Evolutionary conservation across 2,888 invertebrate genomes (phyloP), one percentile per base, ranked within the genome.

Genomic region (Agriopis marginaria): DNA sequence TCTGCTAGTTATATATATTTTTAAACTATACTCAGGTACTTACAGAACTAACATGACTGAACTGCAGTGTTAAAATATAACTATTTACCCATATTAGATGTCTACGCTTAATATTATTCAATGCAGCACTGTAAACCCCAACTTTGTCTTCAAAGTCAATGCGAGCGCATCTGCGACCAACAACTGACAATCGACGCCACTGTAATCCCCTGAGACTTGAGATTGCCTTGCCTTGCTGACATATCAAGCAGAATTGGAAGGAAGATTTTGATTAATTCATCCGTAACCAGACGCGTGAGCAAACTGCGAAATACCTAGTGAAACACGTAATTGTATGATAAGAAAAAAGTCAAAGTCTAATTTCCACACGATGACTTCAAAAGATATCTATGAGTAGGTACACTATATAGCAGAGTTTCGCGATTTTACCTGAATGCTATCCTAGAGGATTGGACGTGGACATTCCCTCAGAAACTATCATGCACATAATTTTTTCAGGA

Each of bases 101-200:
- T 23, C 17, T 23, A 23, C 17, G 17, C 17, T 23, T 23, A 23
- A 23, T 2, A 23, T 23, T 23, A 23, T 72, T 66, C 62, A 58
- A 70, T 55, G 61, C 53, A 65, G 69, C 60, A 56, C 23, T 32
- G 8, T 44, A 50, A 64, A 45, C 50, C 42, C 66, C 12, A 65
- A 65, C 23, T 62, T 65, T 56, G 65, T 51, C 61, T 56, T 51
- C n/a, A 14, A 60, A 69, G 32, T 3, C 32, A 32, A 32, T 3
- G 32, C 3, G 32, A 32, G 65, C 66, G 54, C 75, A 72, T 70
- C 72, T 75, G 71, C 68, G 66, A 72, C 74, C 72, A 71, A 68
- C 65, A 62, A 58, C 65, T 74, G 74, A 70, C 71, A 69, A 69
- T 72, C 66, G 65, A 45, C 44, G 49, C 67, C 64, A 56, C 66